These are phyloP conservation scores for Nemoura dubitans DNA, from an alignment of 2,888 invertebrate species.

Conservation along the genomic window DNA sequence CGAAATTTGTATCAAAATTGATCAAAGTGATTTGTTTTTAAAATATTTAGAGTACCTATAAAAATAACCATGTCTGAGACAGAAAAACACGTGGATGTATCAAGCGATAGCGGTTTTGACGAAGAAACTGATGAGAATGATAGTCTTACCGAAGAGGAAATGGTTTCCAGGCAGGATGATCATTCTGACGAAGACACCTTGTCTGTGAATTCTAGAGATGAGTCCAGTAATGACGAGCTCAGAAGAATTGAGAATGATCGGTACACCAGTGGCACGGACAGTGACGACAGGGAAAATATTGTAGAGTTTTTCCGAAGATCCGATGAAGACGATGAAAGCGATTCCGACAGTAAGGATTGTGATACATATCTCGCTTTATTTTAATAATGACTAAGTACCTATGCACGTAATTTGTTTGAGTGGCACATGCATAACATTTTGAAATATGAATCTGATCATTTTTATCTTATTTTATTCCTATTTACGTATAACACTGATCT, in stretches of 20 bases:
- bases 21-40: neutral
- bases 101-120: neutral
- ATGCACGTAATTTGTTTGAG: too few relatives aligned
- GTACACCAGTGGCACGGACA: neutral
- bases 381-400: too few relatives aligned
- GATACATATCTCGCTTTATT: too few relatives aligned
- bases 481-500: neutral
- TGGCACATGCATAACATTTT: conserved; percentile 3
- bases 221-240: neutral
- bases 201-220: neutral
- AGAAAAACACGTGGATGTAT: neutral
- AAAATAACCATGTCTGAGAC: neutral
- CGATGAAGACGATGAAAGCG: conserved; percentile 4
- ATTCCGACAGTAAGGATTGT: neutral
- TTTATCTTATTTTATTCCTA: neutral
- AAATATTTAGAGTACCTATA: neutral
- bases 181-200: neutral
- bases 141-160: neutral
- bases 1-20: neutral
- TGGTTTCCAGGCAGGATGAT: neutral
- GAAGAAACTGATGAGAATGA: neutral
- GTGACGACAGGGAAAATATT: conserved; percentile 8
- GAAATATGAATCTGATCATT: neutral
- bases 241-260: neutral
- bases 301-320: neutral